Evolutionary conservation across 2,797 vertebrate genomes (phyloP).

Genomic region (Sus cebifrons): DNA sequence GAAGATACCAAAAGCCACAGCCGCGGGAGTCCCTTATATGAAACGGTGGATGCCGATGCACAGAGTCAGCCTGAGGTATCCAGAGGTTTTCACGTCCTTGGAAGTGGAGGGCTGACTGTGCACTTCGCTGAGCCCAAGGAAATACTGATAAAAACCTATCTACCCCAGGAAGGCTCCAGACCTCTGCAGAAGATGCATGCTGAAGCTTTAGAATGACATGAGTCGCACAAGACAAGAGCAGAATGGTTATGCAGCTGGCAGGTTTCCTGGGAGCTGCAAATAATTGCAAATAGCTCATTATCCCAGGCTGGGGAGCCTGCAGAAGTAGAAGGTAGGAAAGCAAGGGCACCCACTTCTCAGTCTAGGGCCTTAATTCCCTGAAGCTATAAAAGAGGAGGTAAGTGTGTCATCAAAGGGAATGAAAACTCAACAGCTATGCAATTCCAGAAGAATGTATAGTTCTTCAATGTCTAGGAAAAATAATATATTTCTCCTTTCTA

Average conservation of each 20-base stretch:
- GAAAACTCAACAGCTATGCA: neutral
- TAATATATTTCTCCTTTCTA: neutral
- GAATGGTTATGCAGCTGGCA: neutral
- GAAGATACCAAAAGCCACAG: neutral
- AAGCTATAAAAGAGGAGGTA: neutral
- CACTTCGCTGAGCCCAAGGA: neutral
- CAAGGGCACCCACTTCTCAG: neutral
- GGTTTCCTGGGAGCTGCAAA: neutral
- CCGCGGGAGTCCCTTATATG: neutral
- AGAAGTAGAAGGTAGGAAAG: neutral
- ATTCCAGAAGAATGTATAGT: neutral
- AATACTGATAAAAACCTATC: neutral
- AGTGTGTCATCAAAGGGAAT: neutral
- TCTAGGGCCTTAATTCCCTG: neutral
- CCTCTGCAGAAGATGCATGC: neutral
- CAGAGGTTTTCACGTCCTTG: neutral
- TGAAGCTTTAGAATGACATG: neutral
- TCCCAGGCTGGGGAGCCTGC: neutral
- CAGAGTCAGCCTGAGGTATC: neutral
- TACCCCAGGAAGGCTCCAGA: neutral
- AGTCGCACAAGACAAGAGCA: neutral
- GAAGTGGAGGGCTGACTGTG: neutral
- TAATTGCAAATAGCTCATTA: neutral
- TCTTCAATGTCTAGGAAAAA: conserved; percentile 20
- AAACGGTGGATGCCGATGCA: neutral